Evolutionary conservation across 92 coral and sea anemone genomes (phyloP).

Genomic region (Porites lobata): DNA sequence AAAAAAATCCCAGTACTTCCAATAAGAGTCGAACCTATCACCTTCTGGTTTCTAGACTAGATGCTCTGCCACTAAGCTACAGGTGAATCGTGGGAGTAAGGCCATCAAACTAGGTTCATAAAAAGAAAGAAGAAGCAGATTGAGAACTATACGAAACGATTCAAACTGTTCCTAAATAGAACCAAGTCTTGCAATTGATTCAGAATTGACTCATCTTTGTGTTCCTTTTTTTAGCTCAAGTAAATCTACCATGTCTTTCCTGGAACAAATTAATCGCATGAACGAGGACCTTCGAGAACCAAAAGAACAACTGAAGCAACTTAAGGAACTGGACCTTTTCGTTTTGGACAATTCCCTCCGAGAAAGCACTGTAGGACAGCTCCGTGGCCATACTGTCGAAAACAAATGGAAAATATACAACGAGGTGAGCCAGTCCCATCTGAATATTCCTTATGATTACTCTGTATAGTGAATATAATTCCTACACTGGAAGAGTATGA

Average conservation of each 20-base stretch:
- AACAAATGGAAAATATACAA: constrained; percentile 86
- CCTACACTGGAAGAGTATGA: background rate
- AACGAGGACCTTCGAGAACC: constrained; percentile 14
- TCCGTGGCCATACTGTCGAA: constrained; percentile 82
- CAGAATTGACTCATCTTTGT: background rate
- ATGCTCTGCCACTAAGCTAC: too few relatives aligned
- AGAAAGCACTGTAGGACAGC: constrained; percentile 88
- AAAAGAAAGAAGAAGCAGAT: too few relatives aligned
- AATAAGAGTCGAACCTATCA: too few relatives aligned
- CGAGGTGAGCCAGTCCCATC: constrained; percentile 36
- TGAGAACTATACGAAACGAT: too few relatives aligned
- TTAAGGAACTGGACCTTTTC: constrained; percentile 59
- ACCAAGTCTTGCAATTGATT: too few relatives aligned
- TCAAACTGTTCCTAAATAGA: too few relatives aligned
- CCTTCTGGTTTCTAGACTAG: too few relatives aligned
- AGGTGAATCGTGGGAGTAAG: too few relatives aligned
- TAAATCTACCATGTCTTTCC: constrained; percentile 6
- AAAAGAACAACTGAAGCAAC: constrained; percentile 29
- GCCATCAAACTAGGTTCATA: too few relatives aligned
- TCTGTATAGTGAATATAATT: background rate
- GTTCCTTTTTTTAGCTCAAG: background rate
- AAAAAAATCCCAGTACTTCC: too few relatives aligned
- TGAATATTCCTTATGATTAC: background rate
- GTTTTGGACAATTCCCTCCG: constrained; percentile 89
- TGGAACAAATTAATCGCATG: constrained; percentile 31